These are phyloP conservation scores for Cyprichromis sp. DNA, from an alignment of 2,113 vertebrate species.

Conservation along the genomic window DNA sequence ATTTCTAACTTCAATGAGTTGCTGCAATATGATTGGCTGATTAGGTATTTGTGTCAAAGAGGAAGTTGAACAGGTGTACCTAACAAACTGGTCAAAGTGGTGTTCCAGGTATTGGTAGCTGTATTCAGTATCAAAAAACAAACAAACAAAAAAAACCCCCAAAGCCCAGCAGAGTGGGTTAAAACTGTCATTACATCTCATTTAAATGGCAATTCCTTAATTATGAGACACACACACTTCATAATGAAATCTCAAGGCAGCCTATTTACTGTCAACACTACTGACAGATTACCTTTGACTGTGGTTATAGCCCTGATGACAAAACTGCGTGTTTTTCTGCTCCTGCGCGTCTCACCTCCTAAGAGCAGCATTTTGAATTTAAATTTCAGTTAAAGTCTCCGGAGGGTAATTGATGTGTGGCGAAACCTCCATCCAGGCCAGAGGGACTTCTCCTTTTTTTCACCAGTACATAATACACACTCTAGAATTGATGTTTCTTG, in stretches of 20 bases:
- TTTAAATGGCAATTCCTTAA: not conserved
- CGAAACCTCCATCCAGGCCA: too few relatives aligned
- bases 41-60: not conserved
- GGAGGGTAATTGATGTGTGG: too few relatives aligned
- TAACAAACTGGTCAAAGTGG: not conserved
- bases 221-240: not conserved
- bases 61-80: not conserved
- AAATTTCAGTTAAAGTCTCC: not conserved
- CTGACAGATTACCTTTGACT: not conserved
- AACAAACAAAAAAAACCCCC: accelerated
- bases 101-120: not conserved
- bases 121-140: not conserved
- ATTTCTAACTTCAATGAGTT: not conserved
- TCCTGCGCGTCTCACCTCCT: not conserved
- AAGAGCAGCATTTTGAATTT: not conserved
- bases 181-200: not conserved
- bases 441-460: too few relatives aligned
- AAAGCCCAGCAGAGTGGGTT: not conserved
- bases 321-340: not conserved
- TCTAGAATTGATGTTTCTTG: too few relatives aligned
- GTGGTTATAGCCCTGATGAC: not conserved
- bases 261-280: not conserved
- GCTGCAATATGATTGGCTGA: not conserved
- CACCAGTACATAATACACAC: too few relatives aligned
- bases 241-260: not conserved